A percentile compares a stretch with the other conserved stretches of the same genome.
phyloP scores from a whole-genome alignment of 2,113 vertebrate genomes.

The Ptyas mucosa region DNA sequence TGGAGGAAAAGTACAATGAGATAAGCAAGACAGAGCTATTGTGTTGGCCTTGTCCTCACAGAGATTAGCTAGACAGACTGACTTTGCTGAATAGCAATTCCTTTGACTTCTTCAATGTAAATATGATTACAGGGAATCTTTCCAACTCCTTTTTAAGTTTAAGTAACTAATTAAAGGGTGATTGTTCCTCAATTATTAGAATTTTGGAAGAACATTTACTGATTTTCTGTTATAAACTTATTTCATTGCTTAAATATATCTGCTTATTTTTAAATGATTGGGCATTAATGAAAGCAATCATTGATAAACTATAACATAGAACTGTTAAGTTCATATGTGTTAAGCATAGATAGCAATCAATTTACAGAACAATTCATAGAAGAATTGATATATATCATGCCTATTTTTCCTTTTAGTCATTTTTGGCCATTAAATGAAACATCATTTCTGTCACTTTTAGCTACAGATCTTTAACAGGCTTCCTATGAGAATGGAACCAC shows the following conservation, averaged over 20 bases:
- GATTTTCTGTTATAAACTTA: background rate
- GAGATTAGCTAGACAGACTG: slow-evolving; percentile 42
- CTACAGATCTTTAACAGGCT: background rate
- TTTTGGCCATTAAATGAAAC: background rate
- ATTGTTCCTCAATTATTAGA: background rate
- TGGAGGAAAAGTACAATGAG: slow-evolving; percentile 54
- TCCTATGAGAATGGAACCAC: background rate
- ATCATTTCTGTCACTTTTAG: background rate
- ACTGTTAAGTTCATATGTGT: background rate
- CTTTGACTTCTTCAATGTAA: slow-evolving; percentile 24
- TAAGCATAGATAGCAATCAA: background rate
- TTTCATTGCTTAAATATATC: background rate
- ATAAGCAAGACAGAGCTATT: slow-evolving; percentile 38
- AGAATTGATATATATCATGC: background rate
- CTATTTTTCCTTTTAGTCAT: background rate
- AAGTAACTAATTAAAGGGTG: background rate
- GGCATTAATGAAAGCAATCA: background rate
- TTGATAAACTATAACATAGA: background rate
- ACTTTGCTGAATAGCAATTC: slow-evolving; percentile 20
- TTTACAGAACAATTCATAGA: background rate
- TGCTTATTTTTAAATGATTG: background rate
- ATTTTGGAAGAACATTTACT: background rate
- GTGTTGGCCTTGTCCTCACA: slow-evolving; percentile 35
- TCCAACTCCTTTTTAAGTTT: background rate
- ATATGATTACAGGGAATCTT: background rate